Base-by-base conservation (phyloP, 2,113 vertebrate species). In the Brienomyrus brachyistius region DNA sequence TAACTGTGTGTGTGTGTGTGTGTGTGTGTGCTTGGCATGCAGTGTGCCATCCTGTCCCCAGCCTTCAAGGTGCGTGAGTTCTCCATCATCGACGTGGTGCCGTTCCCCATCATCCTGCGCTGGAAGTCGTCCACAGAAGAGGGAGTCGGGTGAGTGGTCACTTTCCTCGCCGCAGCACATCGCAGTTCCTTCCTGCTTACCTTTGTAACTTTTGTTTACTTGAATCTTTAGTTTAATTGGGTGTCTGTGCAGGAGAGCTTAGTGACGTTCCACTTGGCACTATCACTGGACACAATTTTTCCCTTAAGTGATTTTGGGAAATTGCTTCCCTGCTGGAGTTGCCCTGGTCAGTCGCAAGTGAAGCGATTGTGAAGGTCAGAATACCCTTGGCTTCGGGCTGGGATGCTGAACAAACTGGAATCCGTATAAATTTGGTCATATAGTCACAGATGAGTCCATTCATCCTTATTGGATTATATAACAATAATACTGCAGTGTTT, bases 41-140 rank as follows among this genome's bases (percentile, higher is more conserved):
- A 99, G 98, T 99, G 98, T 93, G 98, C 98, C 66, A 99, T 99
- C 94, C 95, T 99, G 91, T 99, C 98, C 66, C 98, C 98, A 92
- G 98, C 98, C 43, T 99, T 98, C 93, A 99, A 99, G 93, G 98
- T 99, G 84, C 96, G 98, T 59, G 98, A 99, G 91, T 99, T 99
- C 95, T 99, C 97, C 89, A 98, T 99, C 94, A 98, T 97, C 35
- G 98, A 99, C 89, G 94, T 97, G 90, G 96, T 98, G 94, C 97
- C 98, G n/a, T 99, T 97, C 89, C 97, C 98, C n/a, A 92, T 99
- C 89, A 99, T 97, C 0, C 92, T 99, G 89, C 96, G 97, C 88
- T 99, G 98, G 98, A 99, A 97, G 92, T 97, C 97, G 1, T 94
- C 96, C 88, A 97, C 96, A 0, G 98, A 99, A 86, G 98, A 98